Evolutionary conservation across 1,140 invertebrate species (phyloP).

Genomic region (Ceratitis capitata): DNA sequence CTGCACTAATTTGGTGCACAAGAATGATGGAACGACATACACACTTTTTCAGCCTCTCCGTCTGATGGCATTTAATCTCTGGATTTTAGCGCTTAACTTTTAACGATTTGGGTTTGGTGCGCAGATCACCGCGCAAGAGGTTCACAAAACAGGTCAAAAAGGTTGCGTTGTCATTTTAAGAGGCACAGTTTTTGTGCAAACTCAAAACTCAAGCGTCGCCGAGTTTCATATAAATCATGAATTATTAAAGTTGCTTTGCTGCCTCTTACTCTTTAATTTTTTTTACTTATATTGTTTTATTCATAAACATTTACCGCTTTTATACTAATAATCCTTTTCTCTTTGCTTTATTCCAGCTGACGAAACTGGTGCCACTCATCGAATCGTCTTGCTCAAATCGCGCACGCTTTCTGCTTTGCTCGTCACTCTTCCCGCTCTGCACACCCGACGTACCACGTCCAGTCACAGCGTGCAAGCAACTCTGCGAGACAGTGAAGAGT

Average conservation of each 20-base stretch:
- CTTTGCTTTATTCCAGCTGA: conserved; percentile 74
- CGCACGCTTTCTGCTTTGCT: conserved; percentile 89
- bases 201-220: too few relatives aligned
- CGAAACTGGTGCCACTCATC: conserved; percentile 70
- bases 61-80: background rate
- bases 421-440: conserved; percentile 92
- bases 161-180: too few relatives aligned
- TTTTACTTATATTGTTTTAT: background rate
- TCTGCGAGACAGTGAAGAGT: conserved; percentile 82
- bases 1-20: conserved; percentile 21
- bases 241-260: background rate
- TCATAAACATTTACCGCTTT: background rate
- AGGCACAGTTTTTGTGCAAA: too few relatives aligned
- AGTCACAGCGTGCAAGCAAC: conserved; percentile 86
- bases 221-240: background rate
- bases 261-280: background rate
- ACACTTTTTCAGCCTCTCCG: background rate
- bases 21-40: background rate
- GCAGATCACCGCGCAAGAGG: too few relatives aligned
- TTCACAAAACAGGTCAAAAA: too few relatives aligned
- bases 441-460: conserved; percentile 86
- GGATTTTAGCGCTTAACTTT: background rate
- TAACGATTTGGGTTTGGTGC: too few relatives aligned
- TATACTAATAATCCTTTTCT: conserved; percentile 49
- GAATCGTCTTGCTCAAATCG: conserved; percentile 85